phyloP scores from a whole-genome alignment of 2,797 vertebrate genomes.

The Sebastes oblongus region DNA sequence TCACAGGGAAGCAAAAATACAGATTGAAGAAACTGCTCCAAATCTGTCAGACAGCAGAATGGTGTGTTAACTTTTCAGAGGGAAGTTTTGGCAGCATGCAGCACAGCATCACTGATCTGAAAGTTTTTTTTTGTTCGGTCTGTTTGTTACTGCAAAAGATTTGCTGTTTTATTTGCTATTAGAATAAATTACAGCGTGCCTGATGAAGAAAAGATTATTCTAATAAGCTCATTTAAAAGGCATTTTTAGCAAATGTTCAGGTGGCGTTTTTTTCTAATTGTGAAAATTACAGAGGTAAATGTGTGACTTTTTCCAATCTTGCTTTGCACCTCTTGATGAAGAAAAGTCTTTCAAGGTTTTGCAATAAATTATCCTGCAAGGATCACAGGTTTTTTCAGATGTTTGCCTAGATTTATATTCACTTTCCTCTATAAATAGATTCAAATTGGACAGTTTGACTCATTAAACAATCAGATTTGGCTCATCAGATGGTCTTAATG shows the following conservation, averaged over 20 bases:
- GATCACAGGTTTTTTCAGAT: not conserved
- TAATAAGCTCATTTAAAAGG: not conserved
- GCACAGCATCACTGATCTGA: constrained; percentile 14
- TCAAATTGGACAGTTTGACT: constrained; percentile 25
- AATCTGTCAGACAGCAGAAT: constrained; percentile 64
- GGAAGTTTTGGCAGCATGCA: constrained; percentile 17
- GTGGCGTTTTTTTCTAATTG: not conserved
- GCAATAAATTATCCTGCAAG: not conserved
- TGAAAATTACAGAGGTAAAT: not conserved
- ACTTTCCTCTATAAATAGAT: constrained; percentile 15
- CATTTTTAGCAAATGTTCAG: not conserved
- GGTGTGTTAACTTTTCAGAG: constrained; percentile 29
- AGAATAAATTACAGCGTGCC: not conserved
- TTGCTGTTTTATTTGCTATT: constrained; percentile 6
- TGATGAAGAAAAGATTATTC: not conserved
- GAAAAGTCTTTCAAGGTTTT: not conserved
- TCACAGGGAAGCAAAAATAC: constrained; percentile 33
- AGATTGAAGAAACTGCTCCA: constrained; percentile 58
- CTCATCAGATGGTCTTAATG: constrained; percentile 6
- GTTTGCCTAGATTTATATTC: constrained; percentile 3
- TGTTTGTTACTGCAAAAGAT: not conserved
- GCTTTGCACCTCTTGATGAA: not conserved
- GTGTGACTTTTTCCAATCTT: not conserved
- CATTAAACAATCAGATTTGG: constrained; percentile 11
- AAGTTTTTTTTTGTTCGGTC: not conserved